Base-by-base conservation (phyloP, 2,113 vertebrate species). In the Arvicanthis niloticus region DNA sequence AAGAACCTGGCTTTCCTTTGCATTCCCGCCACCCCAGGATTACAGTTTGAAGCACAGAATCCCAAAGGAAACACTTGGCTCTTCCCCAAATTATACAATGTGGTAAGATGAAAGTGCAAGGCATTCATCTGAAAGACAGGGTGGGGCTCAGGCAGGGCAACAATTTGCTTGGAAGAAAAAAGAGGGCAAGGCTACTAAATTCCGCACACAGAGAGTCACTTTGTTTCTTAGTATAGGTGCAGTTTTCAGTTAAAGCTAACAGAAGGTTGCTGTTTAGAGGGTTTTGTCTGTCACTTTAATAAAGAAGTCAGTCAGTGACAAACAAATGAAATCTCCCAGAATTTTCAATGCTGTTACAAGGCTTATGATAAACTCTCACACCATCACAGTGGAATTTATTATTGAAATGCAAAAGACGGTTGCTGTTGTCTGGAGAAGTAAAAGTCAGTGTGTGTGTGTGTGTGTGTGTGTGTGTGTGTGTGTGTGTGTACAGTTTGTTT, bases 171-270 rank as follows among this genome's bases (percentile, higher is more conserved):
- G 12, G 31, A 86, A 87, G 15, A 4, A 45, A 85, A 12, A 62
- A 42, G 5, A 88, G 12, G 40, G 11, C 26, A 1, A 1, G 4
- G 19, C 3, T 70, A 15, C 1, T 53, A 5, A 93, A 58, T 22
- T 45, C 31, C 56, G 5, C 60, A 31, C 7, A 31, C 34, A 89
- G 22, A 70, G 87, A 17, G 58, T 31, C 8, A 81, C 34, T 62
- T 60, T 77, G 34, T 24, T 62, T 91, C 45, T 91, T 91, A 45
- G 31, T 70, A 84, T 58, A 60, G 19, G 48, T 0, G 1, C 72
- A 84, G 45, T 19, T 84, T 90, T 42, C 87, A 58, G 76, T 93
- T 5, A 95, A 97, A 88, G n/a, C n/a, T 84, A 51, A 94, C 4
- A 56, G 60, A 31, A 88, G 26, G 67, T 22, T 3, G 51, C 21